A percentile compares a stretch with the other conserved stretches of the same genome.
Conservation (phyloP, 2,888 invertebrate genomes). For the Drosophila colorata region DNA sequence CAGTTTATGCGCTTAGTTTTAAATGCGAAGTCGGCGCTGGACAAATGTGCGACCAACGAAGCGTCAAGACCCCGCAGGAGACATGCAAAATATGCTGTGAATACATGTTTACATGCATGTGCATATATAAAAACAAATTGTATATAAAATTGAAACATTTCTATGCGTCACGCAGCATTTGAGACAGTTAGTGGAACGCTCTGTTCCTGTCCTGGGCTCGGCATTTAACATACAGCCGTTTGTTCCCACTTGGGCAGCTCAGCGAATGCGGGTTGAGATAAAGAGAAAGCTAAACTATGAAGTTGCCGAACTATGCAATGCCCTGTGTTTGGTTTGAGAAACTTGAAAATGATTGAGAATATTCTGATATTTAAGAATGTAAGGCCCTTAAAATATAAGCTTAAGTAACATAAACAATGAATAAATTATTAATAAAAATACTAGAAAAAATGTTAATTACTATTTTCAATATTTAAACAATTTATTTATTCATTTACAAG, state of each 20-base stretch:
- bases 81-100: constrained; percentile 55
- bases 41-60: constrained; percentile 69
- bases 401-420: too few species aligned
- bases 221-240: constrained; percentile 61
- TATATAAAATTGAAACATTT: constrained; percentile 58
- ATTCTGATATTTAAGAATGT: too few species aligned
- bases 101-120: constrained; percentile 23
- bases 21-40: constrained; percentile 48
- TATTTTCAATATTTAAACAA: too few species aligned
- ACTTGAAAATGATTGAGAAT: too few species aligned
- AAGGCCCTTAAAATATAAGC: too few species aligned
- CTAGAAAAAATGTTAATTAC: too few species aligned
- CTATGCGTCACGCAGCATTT: constrained; percentile 74
- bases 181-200: constrained; percentile 52
- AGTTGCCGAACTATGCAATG: neutral
- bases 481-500: too few species aligned
- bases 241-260: constrained; percentile 53
- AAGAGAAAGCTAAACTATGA: neutral
- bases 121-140: constrained; percentile 2
- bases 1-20: constrained; percentile 29
- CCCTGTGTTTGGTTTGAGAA: neutral
- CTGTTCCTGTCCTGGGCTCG: constrained; percentile 29
- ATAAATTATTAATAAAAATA: too few species aligned
- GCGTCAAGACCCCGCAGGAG: constrained; percentile 58
- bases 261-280: constrained; percentile 54